Conservation (phyloP, 2,888 invertebrate species). For the Nesidiocoris tenuis region DNA sequence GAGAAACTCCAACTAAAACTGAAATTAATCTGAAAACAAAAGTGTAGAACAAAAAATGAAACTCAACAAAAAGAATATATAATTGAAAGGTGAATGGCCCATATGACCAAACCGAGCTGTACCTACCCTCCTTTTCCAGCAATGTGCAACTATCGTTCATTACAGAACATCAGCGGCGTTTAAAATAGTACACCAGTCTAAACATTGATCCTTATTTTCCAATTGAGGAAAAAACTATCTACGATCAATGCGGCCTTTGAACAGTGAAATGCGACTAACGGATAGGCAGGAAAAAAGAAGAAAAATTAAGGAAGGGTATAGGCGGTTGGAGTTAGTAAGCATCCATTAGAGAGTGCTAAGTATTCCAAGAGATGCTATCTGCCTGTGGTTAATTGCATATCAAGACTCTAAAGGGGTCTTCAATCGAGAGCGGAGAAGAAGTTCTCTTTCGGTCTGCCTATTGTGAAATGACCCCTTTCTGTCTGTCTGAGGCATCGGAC, state of each 20-base stretch:
- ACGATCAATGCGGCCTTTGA: not conserved
- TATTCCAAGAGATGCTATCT: constrained; percentile 39
- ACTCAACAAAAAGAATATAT: too few relatives aligned
- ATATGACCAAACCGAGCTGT: too few relatives aligned
- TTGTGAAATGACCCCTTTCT: constrained; percentile 42
- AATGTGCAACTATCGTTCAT: too few relatives aligned
- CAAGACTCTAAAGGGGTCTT: constrained; percentile 32
- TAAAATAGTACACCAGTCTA: too few relatives aligned
- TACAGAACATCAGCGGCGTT: too few relatives aligned
- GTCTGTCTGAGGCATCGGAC: not conserved
- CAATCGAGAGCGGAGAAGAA: constrained; percentile 1
- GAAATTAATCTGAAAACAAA: too few relatives aligned
- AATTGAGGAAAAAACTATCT: too few relatives aligned
- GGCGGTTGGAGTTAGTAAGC: constrained; percentile 35
- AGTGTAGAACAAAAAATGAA: too few relatives aligned
- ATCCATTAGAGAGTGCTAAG: constrained; percentile 41
- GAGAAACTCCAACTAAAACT: too few relatives aligned
- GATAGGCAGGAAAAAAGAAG: not conserved
- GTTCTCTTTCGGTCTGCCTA: constrained; percentile 12
- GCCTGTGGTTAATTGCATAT: constrained; percentile 39
- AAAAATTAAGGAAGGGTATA: constrained; percentile 10
- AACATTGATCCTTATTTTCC: too few relatives aligned
- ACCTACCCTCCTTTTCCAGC: too few relatives aligned
- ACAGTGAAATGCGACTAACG: constrained; percentile 16
- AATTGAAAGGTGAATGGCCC: too few relatives aligned